A percentile compares a stretch with the other conserved stretches of the same genome.
These are phyloP conservation scores for Caranx ignobilis DNA, from an alignment of 2,113 vertebrate genomes.

Conservation along the genomic window DNA sequence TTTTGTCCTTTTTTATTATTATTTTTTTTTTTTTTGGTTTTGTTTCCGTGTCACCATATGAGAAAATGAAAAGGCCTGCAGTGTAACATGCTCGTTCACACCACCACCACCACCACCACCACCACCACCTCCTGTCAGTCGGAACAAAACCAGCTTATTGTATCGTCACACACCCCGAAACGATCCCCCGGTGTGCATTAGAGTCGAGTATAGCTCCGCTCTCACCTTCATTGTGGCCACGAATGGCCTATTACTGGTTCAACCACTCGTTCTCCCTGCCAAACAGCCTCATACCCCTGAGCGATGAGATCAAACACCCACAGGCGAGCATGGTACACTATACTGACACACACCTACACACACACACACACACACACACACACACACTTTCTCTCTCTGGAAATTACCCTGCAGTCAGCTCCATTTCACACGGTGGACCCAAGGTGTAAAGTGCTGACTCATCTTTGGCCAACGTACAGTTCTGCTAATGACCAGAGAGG, in stretches of 20 bases:
- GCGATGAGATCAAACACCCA: slow-evolving; percentile 40
- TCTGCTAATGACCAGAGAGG: slow-evolving; percentile 63
- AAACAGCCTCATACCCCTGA: slow-evolving; percentile 46
- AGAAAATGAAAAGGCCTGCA: slow-evolving; percentile 10
- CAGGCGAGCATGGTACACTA: background rate
- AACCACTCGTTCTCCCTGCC: slow-evolving; percentile 34
- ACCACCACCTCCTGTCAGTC: slow-evolving; percentile 11
- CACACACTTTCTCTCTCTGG: slow-evolving; percentile 17
- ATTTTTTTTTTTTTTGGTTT: no score
- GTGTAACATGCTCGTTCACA: slow-evolving; percentile 6
- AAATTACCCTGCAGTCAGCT: slow-evolving; percentile 77
- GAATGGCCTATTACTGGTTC: slow-evolving; percentile 55
- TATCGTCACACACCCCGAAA: slow-evolving; percentile 11
- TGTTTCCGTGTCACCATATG: background rate
- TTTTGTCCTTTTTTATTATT: slow-evolving; percentile 24
- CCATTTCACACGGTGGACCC: slow-evolving; percentile 63
- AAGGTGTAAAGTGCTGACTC: slow-evolving; percentile 77
- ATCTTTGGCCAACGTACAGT: slow-evolving; percentile 66
- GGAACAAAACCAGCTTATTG: slow-evolving; percentile 14
- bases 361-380: slow-evolving; percentile 8
- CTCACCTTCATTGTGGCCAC: slow-evolving; percentile 29
- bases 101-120: background rate
- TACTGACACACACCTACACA: background rate
- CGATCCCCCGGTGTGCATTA: slow-evolving; percentile 27
- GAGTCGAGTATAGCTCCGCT: slow-evolving; percentile 12